Evolutionary conservation across 2,888 invertebrate species (phyloP), one percentile per base, ranked within the genome.

Genomic region (Julus scandinavius): DNA sequence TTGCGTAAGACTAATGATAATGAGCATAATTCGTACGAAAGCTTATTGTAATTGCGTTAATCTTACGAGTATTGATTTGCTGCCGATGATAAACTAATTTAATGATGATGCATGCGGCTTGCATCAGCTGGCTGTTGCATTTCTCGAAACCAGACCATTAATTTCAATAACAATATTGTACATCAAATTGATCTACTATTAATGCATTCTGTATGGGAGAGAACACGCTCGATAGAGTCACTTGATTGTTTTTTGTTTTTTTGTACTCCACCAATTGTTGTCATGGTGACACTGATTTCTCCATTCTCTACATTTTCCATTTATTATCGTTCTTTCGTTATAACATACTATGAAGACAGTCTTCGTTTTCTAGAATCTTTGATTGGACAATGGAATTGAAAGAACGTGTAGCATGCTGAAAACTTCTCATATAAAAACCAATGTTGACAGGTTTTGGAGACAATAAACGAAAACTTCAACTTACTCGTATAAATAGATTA

Each of bases 241-340:
- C 80, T 80, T 80, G 80, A 80, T n/a, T n/a, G n/a, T n/a, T n/a
- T n/a, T n/a, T 80, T 80, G 80, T 80, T 80, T 80, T 80, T 80
- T 80, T 80, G 80, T 38, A 29, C 80, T 29, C 80, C 80, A 13
- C 80, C 80, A 80, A 80, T 80, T 80, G 80, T 80, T 80, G 80
- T 80, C 80, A 80, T 80, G 80, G 80, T 80, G 80, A 80, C 80
- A 80, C 80, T 80, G 80, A 80, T 80, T 80, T 80, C 80, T 80
- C 38, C 11, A 80, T 80, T 80, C 80, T 80, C 80, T 80, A 5
- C 80, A 80, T 80, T 80, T 80, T 80, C 80, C 80, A 80, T 80
- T 80, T 80, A 80, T 80, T 80, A 80, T 80, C 80, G 29, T 80
- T 80, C 29, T 13, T 80, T 38, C 80, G 80, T 38, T 80, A 80